These are phyloP conservation scores for Sinelater perroti DNA, from an alignment of 2,888 invertebrate genomes.

Conservation along the genomic window DNA sequence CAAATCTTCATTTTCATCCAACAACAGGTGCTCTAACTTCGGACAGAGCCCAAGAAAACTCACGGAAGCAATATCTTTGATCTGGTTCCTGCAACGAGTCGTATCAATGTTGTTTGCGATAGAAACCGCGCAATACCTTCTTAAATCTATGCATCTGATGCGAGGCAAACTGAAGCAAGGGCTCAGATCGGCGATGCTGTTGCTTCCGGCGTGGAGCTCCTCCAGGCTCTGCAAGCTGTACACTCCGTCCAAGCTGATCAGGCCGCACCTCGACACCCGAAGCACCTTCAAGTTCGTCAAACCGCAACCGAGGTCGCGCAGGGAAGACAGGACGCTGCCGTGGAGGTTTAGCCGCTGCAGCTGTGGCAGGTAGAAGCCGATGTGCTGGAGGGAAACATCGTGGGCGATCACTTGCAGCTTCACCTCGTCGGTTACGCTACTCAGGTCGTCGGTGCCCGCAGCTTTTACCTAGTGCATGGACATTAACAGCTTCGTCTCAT, in stretches of 20 bases:
- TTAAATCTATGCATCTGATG: slow-evolving; percentile 61
- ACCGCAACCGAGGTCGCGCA: slow-evolving; percentile 75
- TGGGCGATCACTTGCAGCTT: slow-evolving; percentile 73
- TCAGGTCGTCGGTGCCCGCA: slow-evolving; percentile 60
- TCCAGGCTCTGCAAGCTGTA: slow-evolving; percentile 70
- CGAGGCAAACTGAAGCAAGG: slow-evolving; percentile 67
- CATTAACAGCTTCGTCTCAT: too few relatives aligned
- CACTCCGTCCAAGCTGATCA: slow-evolving; percentile 73
- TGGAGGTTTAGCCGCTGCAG: slow-evolving; percentile 70
- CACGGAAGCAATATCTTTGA: slow-evolving; percentile 51
- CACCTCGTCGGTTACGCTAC: slow-evolving; percentile 66
- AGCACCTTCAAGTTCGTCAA: slow-evolving; percentile 68
- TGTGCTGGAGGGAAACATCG: slow-evolving; percentile 70
- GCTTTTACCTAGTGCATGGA: slow-evolving; percentile 55
- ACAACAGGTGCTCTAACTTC: slow-evolving; percentile 52
- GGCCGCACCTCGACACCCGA: slow-evolving; percentile 70
- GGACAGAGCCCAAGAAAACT: slow-evolving; percentile 56
- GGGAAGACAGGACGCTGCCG: slow-evolving; percentile 72
- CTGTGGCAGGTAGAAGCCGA: slow-evolving; percentile 70
- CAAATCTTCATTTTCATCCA: slow-evolving; percentile 59
- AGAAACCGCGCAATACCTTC: too few relatives aligned
- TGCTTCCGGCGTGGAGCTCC: slow-evolving; percentile 71
- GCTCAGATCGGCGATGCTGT: slow-evolving; percentile 69
- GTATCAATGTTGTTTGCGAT: slow-evolving; percentile 14
- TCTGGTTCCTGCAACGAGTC: slow-evolving; percentile 52